A percentile compares a stretch with the other conserved stretches of the same genome.
phyloP scores from a whole-genome alignment of 2,888 invertebrate genomes.

The Dicyrtomina minuta region DNA sequence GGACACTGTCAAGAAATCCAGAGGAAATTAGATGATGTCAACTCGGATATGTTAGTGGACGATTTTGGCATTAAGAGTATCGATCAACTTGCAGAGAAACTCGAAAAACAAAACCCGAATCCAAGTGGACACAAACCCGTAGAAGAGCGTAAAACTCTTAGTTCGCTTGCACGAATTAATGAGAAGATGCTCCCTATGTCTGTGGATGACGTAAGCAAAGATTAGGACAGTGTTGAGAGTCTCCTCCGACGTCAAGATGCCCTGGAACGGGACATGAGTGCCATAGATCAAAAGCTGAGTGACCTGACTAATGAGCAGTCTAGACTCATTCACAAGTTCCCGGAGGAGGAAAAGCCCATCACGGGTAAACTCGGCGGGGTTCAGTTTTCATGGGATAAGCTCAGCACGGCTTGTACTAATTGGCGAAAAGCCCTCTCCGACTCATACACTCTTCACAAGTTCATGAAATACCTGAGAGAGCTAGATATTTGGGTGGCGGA shows the following conservation, averaged over 20 bases:
- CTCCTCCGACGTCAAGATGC: constrained; percentile 84
- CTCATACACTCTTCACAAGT: constrained; percentile 82
- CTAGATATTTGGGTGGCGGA: constrained; percentile 87
- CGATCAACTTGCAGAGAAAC: constrained; percentile 82
- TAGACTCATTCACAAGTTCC: constrained; percentile 73
- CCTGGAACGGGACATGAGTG: constrained; percentile 83
- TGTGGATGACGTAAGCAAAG: constrained; percentile 80
- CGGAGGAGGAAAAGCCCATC: constrained; percentile 73
- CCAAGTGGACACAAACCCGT: constrained; percentile 60
- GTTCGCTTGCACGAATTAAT: constrained; percentile 84
- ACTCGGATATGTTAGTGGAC: constrained; percentile 93
- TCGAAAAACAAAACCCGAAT: constrained; percentile 63
- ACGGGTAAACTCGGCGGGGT: constrained; percentile 72
- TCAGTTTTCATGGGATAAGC: constrained; percentile 74
- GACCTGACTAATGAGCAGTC: constrained; percentile 73
- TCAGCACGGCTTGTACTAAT: constrained; percentile 68
- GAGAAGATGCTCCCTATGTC: constrained; percentile 85
- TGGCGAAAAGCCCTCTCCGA: constrained; percentile 70
- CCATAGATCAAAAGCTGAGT: constrained; percentile 72
- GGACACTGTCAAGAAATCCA: constrained; percentile 92
- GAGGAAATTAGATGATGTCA: constrained; percentile 88
- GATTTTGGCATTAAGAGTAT: constrained; percentile 84
- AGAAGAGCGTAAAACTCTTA: constrained; percentile 77
- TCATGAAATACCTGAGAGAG: constrained; percentile 80
- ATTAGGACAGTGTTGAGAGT: constrained; percentile 78